A percentile compares a stretch with the other conserved stretches of the same genome.
Conservation (phyloP, 2,888 invertebrate genomes). For the Nymphalis urticae region DNA sequence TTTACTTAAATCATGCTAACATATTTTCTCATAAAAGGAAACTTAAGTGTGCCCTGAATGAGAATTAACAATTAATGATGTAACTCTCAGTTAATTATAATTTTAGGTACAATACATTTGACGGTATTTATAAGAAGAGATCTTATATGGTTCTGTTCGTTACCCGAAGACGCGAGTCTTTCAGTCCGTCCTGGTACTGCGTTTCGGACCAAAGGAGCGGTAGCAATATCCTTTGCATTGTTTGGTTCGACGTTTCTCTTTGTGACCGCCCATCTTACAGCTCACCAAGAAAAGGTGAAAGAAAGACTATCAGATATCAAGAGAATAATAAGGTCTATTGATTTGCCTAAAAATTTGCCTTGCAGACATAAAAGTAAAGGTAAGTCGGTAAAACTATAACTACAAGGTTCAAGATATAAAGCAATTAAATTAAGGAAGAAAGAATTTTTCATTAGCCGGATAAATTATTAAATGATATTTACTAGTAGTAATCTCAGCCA, state of each 20-base stretch:
- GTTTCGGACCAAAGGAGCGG: conserved; percentile 96
- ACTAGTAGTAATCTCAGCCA: no score
- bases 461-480: no score
- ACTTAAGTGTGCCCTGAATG: background rate
- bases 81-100: no score
- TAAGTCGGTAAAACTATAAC: conserved; percentile 45
- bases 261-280: conserved; percentile 96
- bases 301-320: conserved; percentile 93
- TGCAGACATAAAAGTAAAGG: conserved; percentile 88
- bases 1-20: background rate
- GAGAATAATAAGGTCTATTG: conserved; percentile 89
- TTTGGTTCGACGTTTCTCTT: conserved; percentile 98
- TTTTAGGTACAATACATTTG: conserved; percentile 90
- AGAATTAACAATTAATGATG: background rate
- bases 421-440: no score
- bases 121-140: conserved; percentile 94
- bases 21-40: background rate
- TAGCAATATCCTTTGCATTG: conserved; percentile 94
- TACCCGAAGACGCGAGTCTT: conserved; percentile 92
- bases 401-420: background rate
- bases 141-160: conserved; percentile 97
- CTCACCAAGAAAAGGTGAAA: conserved; percentile 93
- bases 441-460: no score
- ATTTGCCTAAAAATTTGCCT: conserved; percentile 91
- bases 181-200: conserved; percentile 95